Base-by-base conservation (phyloP, 2,888 invertebrate genomes). In the Agrochola litura region DNA sequence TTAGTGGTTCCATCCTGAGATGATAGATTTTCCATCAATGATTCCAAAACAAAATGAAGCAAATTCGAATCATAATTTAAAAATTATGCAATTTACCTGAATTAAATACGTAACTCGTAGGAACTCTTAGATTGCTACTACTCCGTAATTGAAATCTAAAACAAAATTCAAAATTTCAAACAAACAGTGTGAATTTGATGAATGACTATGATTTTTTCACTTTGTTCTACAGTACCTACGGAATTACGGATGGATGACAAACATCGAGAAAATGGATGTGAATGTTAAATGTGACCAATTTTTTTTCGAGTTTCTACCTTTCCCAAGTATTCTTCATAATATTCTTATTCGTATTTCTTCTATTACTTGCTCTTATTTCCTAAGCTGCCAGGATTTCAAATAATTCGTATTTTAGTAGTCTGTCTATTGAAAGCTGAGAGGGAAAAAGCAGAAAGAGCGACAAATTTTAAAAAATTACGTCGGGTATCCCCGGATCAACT, bases 11-110 rank as follows among this genome's bases (percentile, higher is more conserved):
- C 22, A 67, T 30, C 22, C 22, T 5, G 16, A 67, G 30, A 14
- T 22, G 5, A 8, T 49, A 14, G 22, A 49, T 52, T 22, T 43
- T 43, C 41, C 22, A 41, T 12, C 19, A 58, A 6, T 10, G 2
- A 37, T 54, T 54, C 16, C 25, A 37, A 41, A 52, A 67, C n/a
- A 22, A 58, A 77, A 14, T 68, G 1, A 76, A 19, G n/a, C 43
- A 14, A 52, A 67, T 22, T 30, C 6, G 8, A 16, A 52, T 2
- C 22, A 61, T 0, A 10, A 69, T 25, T 52, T 60, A 1, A 10
- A 54, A 68, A 37, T 54, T 22, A 43, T 22, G 25, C 19, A 54
- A 25, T 49, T 68, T 81, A 80, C 30, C 60, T 54, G 22, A 65
- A 19, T 30, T 22, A 46, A 16, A 46, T 43, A 64, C 49, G 25